Evolutionary conservation across 2,888 invertebrate genomes (phyloP), one percentile per base, ranked within the genome.

Genomic region (Agriopis marginaria): DNA sequence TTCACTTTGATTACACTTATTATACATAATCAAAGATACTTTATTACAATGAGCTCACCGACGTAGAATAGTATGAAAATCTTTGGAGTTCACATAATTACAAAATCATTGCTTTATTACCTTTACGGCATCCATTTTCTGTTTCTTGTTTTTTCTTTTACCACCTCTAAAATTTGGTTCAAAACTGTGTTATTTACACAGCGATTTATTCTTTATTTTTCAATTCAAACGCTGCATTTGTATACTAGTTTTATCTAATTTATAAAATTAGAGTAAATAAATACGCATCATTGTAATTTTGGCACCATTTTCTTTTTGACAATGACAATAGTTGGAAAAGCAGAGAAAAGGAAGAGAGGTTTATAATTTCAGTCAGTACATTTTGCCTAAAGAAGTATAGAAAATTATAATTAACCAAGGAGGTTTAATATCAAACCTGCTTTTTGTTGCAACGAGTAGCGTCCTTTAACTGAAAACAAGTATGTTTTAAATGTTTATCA

Each of bases 231-330:
- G n/a, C 47, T 59, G 47, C 70, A 73, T 73, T 65, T 65, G 54
- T 55, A 51, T 56, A 49, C 40, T 32, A 47, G 56, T 58, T 45
- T 56, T 58, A 58, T 32, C 12, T 56, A 49, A 59, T 62, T 61
- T 23, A 64, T 66, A 10, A 45, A 32, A 12, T n/a, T 12, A 45
- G 14, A n/a, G 63, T 32, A 62, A 6, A 32, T 62, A 47, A 65
- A 60, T 60, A 69, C 3, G 66, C 71, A 70, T 68, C 42, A 65
- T 66, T 68, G 47, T 44, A 66, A 74, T 62, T 73, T 76, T 68
- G 69, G 32, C 64, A 68, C 63, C 62, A 72, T 71, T 62, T 71
- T 71, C 59, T 40, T 61, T 63, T 68, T 63, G 66, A 71, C 64
- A 64, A 56, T 66, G 42, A 58, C 65, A 70, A 42, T 51, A 55